phyloP scores from a whole-genome alignment of 2,888 invertebrate species.

The Gordius sp. region DNA sequence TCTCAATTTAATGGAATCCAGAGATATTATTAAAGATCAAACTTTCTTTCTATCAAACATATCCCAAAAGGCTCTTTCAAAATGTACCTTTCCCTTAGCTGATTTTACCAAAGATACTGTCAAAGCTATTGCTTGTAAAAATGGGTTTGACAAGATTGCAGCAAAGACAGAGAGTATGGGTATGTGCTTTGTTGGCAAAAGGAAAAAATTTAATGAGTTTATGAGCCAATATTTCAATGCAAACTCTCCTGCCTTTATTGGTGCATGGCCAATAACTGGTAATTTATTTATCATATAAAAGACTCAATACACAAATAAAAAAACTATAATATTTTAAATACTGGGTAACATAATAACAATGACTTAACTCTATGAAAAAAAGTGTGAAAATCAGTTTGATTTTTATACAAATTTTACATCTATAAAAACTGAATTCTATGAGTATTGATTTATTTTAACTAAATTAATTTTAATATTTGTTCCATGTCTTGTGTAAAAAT shows the following conservation, averaged over 20 bases:
- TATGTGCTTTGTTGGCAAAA: slow-evolving; percentile 77
- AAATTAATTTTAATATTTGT: too few relatives aligned
- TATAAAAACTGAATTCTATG: too few relatives aligned
- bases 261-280: too few relatives aligned
- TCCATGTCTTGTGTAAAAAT: too few relatives aligned
- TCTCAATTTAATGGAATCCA: neutral
- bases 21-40: slow-evolving; percentile 63
- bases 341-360: too few relatives aligned
- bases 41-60: slow-evolving; percentile 74
- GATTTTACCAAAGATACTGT: slow-evolving; percentile 46
- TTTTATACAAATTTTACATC: too few relatives aligned
- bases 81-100: slow-evolving; percentile 71
- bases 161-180: slow-evolving; percentile 62
- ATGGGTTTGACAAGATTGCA: slow-evolving; percentile 42
- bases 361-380: too few relatives aligned
- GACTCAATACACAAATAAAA: too few relatives aligned
- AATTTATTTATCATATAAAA: too few relatives aligned
- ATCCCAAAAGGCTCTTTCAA: slow-evolving; percentile 44
- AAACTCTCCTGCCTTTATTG: slow-evolving; percentile 49
- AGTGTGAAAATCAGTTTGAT: too few relatives aligned
- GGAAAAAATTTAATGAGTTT: slow-evolving; percentile 51
- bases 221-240: slow-evolving; percentile 59
- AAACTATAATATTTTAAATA: too few relatives aligned
- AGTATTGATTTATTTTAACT: too few relatives aligned
- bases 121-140: slow-evolving; percentile 44